Conservation (phyloP, 2,797 vertebrate species). For the Hyperoplus lanceolatus region DNA sequence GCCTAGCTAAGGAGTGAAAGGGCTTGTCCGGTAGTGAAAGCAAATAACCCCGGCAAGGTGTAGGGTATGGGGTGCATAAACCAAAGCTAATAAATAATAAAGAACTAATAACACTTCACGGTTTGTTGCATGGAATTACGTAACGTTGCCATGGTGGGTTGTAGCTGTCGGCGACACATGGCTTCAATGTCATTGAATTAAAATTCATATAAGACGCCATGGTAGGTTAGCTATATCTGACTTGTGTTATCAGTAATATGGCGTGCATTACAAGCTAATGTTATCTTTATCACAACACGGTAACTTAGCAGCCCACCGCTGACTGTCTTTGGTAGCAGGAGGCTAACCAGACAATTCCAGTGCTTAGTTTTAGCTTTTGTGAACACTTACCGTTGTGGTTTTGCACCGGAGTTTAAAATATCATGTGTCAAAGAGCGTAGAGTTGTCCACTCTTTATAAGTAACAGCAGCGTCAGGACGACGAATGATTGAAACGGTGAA, state of each 20-base stretch:
- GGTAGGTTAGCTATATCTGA: constrained; percentile 15
- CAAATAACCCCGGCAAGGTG: background rate
- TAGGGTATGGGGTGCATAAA: background rate
- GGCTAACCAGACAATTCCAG: background rate
- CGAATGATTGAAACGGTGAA: background rate
- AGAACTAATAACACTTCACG: background rate
- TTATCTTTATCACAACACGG: constrained; percentile 13
- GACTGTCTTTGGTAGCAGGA: background rate
- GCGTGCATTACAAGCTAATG: background rate
- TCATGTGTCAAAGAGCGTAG: constrained; percentile 51
- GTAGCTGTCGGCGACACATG: constrained; percentile 29
- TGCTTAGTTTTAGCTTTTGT: background rate
- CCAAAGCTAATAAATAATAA: background rate
- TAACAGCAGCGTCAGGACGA: background rate
- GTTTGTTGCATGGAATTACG: constrained; percentile 25
- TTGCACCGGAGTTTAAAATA: constrained; percentile 39
- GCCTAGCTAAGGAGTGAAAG: background rate
- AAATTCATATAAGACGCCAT: constrained; percentile 43
- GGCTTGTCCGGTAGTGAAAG: background rate
- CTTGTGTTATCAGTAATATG: too few species aligned
- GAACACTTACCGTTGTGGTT: constrained; percentile 58
- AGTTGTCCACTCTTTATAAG: background rate
- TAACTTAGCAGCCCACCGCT: constrained; percentile 31
- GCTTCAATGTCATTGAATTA: constrained; percentile 61
- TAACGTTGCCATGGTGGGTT: constrained; percentile 15